Percentiles rank a stretch among this genome's conserved stretches.
Evolutionary conservation across 2,797 vertebrate genomes (phyloP).

Genomic region (Pygocentrus nattereri): DNA sequence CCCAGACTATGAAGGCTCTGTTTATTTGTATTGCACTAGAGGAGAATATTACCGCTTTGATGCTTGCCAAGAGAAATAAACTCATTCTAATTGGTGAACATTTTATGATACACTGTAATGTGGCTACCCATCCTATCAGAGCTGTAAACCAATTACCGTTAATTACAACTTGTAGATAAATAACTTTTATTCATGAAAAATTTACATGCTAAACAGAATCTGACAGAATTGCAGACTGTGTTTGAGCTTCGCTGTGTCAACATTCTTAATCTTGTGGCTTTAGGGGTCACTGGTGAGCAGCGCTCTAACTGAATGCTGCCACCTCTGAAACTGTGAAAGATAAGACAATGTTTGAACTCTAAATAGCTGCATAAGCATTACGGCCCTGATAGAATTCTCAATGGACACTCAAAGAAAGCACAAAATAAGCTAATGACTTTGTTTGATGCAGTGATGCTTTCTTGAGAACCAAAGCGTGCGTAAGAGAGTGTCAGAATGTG

Average conservation of each 20-base stretch:
- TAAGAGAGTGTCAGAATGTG: background rate
- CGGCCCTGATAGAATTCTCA: slow-evolving; percentile 24
- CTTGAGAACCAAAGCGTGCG: slow-evolving; percentile 18
- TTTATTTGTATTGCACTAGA: slow-evolving; percentile 66
- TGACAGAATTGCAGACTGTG: background rate
- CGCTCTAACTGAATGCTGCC: slow-evolving; percentile 23
- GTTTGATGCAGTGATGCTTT: slow-evolving; percentile 17
- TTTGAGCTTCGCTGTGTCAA: background rate
- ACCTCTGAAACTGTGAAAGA: slow-evolving; percentile 31
- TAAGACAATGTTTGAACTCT: slow-evolving; percentile 24
- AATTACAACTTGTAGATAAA: slow-evolving; percentile 63
- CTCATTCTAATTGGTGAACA: slow-evolving; percentile 62
- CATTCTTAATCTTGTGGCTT: slow-evolving; percentile 18
- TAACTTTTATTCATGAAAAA: background rate
- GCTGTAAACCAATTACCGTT: slow-evolving; percentile 65
- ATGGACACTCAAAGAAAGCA: slow-evolving; percentile 22
- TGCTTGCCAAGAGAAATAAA: slow-evolving; percentile 68
- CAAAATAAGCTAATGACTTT: slow-evolving; percentile 28
- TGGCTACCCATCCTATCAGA: slow-evolving; percentile 56
- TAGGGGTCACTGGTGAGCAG: slow-evolving; percentile 17
- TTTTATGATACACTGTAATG: slow-evolving; percentile 63
- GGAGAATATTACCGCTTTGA: slow-evolving; percentile 68
- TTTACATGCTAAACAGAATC: background rate
- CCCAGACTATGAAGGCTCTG: slow-evolving; percentile 32
- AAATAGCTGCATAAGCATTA: slow-evolving; percentile 29